Base-by-base conservation (phyloP, 2,888 invertebrate species). In the Leptinotarsa rubiginosa region DNA sequence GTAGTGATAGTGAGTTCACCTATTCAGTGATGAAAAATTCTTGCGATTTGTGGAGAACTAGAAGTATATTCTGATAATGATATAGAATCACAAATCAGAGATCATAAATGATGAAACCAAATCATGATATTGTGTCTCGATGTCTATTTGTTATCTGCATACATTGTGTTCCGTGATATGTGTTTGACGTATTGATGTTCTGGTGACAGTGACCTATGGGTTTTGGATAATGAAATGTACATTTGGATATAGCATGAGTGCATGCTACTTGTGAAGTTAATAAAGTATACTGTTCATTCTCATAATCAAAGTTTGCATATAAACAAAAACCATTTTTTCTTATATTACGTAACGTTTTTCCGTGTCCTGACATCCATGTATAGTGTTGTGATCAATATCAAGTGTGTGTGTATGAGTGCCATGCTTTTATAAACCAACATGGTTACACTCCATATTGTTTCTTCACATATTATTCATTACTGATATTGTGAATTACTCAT, bases 361-460 rank as follows among this genome's bases (percentile, higher is more conserved):
- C 47, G 72, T 75, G 70, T 75, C 70, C 73, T 77, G 77, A 75
- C 75, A 75, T 75, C 75, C 72, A 75, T 77, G 78, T 78, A 76
- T 74, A 73, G 77, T 80, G 77, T 77, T 80, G 79, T 77, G 73
- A 76, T 71, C 65, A 77, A 70, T 69, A 77, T 75, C 76, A 78
- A 78, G 77, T 82, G 81, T 83, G 81, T 70, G 66, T 54, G 67
- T 47, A 59, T 47, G 50, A 47, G 69, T 79, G 81, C 87, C 88
- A 87, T 88, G 88, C 87, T 85, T 87, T 87, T 84, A 81, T 86
- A 83, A 85, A 83, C 81, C 85, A 87, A 86, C 86, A 88, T 87
- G 87, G 87, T 88, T 84, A 85, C 81, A 81, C 82, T 85, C 85
- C 87, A 88, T 88, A 88, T 87, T 88, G 88, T 84, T 84, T 83